Base-by-base conservation (phyloP, 2,113 vertebrate species). In the Rynchops niger region DNA sequence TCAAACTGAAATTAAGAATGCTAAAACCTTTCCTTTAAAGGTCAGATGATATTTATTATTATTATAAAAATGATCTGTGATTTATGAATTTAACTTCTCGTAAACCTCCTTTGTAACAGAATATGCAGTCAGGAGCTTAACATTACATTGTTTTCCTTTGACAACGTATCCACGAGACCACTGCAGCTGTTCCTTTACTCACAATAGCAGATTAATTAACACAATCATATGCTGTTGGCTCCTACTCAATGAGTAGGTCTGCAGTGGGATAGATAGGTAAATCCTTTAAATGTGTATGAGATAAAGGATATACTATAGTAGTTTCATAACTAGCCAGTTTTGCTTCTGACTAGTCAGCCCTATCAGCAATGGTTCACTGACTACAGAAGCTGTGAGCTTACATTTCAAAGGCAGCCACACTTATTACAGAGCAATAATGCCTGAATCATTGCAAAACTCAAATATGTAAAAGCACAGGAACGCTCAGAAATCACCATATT, bases 201-300 rank as follows among this genome's bases (percentile, higher is more conserved):
- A 99, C 99, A 99, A 99, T 99, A 99, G 99, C 99, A 99, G 99
- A 99, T 99, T 99, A 99, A 99, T 99, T 99, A 99, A 99, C 99
- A 99, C 99, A 99, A 99, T 99, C 99, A 98, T 99, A 99, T 98
- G 99, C 99, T 98, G 98, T 99, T 99, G 99, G 99, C 99, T 99
- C 97, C 93, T 98, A 98, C 99, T 99, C 99, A 99, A 99, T 99
- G 98, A 98, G 98, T 99, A 99, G 99, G 99, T 99, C 99, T 99
- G 99, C 99, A 99, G 98, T 97, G 97, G 99, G 99, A 99, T 98
- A 99, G 99, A 99, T 99, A 99, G 99, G 99, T 99, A 99, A 99
- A 99, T 99, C 99, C 99, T 99, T 99, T 98, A 99, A 99, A 99
- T 98, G 99, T 98, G 94, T 98, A 98, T 97, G 98, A 99, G 99